Percentiles rank a stretch among this genome's conserved stretches.
Conservation (phyloP, 2,888 invertebrate genomes). For the Xestia xanthographa region DNA sequence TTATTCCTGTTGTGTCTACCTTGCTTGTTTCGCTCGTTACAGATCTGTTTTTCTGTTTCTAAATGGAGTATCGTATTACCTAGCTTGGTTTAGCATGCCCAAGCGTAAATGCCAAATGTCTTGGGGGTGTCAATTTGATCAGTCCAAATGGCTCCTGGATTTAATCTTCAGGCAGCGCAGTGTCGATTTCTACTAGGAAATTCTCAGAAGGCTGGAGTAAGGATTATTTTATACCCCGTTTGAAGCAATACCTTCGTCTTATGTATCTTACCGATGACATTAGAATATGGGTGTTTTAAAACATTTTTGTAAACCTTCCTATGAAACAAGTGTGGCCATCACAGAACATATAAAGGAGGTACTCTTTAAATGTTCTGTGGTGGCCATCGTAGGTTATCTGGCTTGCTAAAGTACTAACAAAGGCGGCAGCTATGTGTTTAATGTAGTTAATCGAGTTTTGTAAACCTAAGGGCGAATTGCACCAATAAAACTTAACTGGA, state of each 20-base stretch:
- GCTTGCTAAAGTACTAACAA: neutral
- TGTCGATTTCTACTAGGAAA: neutral
- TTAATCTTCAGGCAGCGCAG: too few species aligned
- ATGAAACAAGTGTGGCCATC: too few species aligned
- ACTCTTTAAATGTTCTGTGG: too few species aligned
- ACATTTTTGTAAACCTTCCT: neutral
- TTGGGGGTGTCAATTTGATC: neutral
- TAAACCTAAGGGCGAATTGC: neutral
- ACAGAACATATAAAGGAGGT: too few species aligned
- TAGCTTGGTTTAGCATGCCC: neutral
- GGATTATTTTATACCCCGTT: neutral
- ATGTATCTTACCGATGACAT: too few species aligned
- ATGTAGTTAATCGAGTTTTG: neutral
- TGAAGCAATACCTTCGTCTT: neutral
- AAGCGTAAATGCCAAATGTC: neutral
- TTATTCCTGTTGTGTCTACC: conserved; percentile 18
- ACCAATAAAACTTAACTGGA: neutral
- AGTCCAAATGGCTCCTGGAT: neutral
- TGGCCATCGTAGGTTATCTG: too few species aligned
- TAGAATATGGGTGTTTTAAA: too few species aligned
- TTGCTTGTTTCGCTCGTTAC: neutral
- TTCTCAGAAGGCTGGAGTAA: neutral
- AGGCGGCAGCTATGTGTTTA: too few species aligned
- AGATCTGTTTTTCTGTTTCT: neutral
- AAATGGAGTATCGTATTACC: conserved; percentile 1